A percentile compares a stretch with the other conserved stretches of the same genome.
Evolutionary conservation across 2,113 vertebrate species (phyloP).

Genomic region (Leptobrachium leishanense): DNA sequence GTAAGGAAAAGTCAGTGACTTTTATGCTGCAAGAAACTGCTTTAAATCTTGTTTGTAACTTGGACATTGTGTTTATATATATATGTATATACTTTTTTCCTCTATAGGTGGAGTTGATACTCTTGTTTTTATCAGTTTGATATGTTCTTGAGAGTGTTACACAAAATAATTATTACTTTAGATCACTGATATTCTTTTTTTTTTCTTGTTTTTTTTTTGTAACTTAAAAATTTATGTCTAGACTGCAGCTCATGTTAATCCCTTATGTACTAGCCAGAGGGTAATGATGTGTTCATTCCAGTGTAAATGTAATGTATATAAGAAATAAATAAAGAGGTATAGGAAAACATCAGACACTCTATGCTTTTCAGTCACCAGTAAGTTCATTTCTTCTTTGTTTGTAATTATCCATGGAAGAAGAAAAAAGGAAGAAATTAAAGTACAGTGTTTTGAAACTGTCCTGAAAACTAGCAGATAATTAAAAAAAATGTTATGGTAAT

Average conservation of each 20-base stretch:
- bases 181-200: no score
- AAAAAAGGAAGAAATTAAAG: neutral
- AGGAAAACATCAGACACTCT: no score
- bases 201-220: no score
- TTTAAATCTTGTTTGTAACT: conserved; percentile 15
- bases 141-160: no score
- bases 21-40: conserved; percentile 58
- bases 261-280: neutral
- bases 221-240: neutral
- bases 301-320: neutral
- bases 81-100: no score
- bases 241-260: conserved; percentile 3
- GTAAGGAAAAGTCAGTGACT: conserved; percentile 53
- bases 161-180: no score
- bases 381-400: no score
- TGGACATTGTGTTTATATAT: neutral
- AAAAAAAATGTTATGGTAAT: neutral
- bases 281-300: neutral
- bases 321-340: no score
- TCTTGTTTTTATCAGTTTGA: no score
- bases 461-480: neutral
- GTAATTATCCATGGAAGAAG: no score
- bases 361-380: no score
- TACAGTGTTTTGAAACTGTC: neutral
- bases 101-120: no score